Conservation (phyloP, 2,113 vertebrate genomes). For the Mus musculus region GRCm39 chr4:89241001-89241500, state of each 20-base stretch:
- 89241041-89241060: background rate
- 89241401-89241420: background rate
- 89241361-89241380: background rate
- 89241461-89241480: conserved; percentile 20
- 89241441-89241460: background rate
- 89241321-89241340: background rate
- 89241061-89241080: background rate
- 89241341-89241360: background rate
- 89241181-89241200: background rate
- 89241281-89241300: background rate
- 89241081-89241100: background rate
- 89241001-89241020: background rate
- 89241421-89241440: background rate
- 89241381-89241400: conserved; percentile 27
- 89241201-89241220: background rate
- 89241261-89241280: background rate
- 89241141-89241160: background rate
- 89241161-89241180: background rate
- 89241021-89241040: background rate
- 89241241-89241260: conserved; percentile 21
- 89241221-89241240: conserved; percentile 10
- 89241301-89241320: background rate
- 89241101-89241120: background rate
- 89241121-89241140: background rate
- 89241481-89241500: conserved; percentile 67